A percentile compares a stretch with the other conserved stretches of the same genome.
Conservation (phyloP, 2,888 invertebrate genomes). For the Euclidia mi region DNA sequence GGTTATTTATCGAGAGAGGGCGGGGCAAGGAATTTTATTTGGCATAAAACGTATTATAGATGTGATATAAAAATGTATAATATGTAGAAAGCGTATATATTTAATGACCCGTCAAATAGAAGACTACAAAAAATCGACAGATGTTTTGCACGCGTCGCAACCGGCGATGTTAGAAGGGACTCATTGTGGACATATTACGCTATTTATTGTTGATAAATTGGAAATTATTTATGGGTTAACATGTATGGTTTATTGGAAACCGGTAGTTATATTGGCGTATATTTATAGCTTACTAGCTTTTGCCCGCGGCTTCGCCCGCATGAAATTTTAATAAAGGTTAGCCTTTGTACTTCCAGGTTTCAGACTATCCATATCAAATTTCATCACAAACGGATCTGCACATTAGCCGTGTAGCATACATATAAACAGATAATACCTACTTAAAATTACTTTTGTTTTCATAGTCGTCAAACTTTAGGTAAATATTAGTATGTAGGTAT, state of each 20-base stretch:
- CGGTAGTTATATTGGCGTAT: not conserved
- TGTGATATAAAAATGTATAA: constrained; percentile 84
- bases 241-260: constrained; percentile 22
- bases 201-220: constrained; percentile 61
- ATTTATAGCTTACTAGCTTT: not conserved
- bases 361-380: too few relatives aligned
- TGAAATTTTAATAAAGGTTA: too few relatives aligned
- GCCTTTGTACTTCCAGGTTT: too few relatives aligned
- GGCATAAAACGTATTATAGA: constrained; percentile 84
- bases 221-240: constrained; percentile 51
- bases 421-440: too few relatives aligned
- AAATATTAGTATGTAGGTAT: too few relatives aligned
- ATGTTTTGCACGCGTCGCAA: constrained; percentile 73
- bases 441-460: too few relatives aligned
- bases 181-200: constrained; percentile 53
- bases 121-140: constrained; percentile 65
- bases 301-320: too few relatives aligned
- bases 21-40: constrained; percentile 83
- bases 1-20: constrained; percentile 71
- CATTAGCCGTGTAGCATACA: too few relatives aligned
- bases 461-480: too few relatives aligned
- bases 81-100: constrained; percentile 84
- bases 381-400: too few relatives aligned
- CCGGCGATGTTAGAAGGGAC: constrained; percentile 39
- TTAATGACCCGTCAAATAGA: constrained; percentile 82